Percentiles rank a stretch among this genome's conserved stretches.
Evolutionary conservation across 1,140 invertebrate species (phyloP).

Genomic region (Ridgeia piscesae): DNA sequence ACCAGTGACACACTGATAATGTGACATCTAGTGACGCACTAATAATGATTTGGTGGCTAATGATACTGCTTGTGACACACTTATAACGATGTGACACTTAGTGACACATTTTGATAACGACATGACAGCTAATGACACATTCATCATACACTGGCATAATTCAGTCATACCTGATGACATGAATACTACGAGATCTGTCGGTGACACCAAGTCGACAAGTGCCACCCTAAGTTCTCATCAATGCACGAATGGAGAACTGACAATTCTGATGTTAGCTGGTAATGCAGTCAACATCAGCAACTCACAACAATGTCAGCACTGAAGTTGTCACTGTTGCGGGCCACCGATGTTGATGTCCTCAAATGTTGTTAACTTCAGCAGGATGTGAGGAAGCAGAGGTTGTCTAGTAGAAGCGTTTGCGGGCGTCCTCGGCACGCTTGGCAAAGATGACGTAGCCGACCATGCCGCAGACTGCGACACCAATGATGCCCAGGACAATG

Average conservation of each 20-base stretch:
- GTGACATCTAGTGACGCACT: not conserved
- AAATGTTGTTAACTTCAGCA: not conserved
- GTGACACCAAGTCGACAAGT: not conserved
- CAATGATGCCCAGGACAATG: constrained; percentile 77
- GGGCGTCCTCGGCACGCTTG: constrained; percentile 82
- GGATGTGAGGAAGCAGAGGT: not conserved
- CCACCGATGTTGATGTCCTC: not conserved
- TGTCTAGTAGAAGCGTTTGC: constrained; percentile 83
- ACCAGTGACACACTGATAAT: not conserved
- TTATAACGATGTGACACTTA: not conserved
- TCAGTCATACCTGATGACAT: not conserved
- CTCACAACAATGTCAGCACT: not conserved
- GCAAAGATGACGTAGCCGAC: constrained; percentile 89
- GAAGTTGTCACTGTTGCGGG: not conserved
- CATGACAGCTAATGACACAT: not conserved
- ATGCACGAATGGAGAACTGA: not conserved
- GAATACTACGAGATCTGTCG: not conserved
- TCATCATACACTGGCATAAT: not conserved
- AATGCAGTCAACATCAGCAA: not conserved
- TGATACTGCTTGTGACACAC: no score
- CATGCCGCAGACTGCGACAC: constrained; percentile 76
- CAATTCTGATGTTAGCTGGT: not conserved
- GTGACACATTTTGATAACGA: not conserved
- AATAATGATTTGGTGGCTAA: not conserved
- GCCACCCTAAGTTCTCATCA: not conserved